Evolutionary conservation across 2,113 vertebrate species (phyloP), one percentile per base, ranked within the genome.

Genomic region (Coreoperca whiteheadi): DNA sequence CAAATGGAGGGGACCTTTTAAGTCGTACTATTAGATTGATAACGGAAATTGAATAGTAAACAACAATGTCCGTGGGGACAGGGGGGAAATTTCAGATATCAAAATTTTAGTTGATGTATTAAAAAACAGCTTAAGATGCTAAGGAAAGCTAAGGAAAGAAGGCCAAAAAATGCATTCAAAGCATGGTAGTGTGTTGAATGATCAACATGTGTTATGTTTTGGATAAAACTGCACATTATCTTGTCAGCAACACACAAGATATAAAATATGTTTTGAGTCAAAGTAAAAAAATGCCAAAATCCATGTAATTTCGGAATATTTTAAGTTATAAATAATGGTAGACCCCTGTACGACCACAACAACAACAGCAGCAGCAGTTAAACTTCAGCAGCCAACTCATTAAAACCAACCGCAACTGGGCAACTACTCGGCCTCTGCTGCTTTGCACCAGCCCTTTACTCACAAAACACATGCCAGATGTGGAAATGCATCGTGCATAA

Each of bases 1-100:
- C 79, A 93, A 91, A 91, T 87, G 85, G 68, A 88, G 74, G 82
- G 81, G 79, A 78, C 53, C 37, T 84, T 87, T 90, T 69, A 77
- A 77, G 16, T 74, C 56, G 81, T 81, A 74, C 32, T 85, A 76
- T 57, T 68, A 73, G 39, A 78, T 63, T 63, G 37, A 34, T 48
- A 10, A 53, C 67, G 54, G 56, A 56, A 69, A 43, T 53, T 32
- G 16, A 46, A 56, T 72, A 21, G 59, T 32, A 30, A 60, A 66
- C 39, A 86, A 63, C 69, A 70, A 63, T 5, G 51, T 68, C 70
- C 30, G 81, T 0, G 34, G 8, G 54, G 64, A 41, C 11, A 1
- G n/a, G 48, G 28, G 21, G 56, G 3, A 0, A 39, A 30, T 3
- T 73, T 34, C 6, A 81, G 21, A 76, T 34, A 73, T 10, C 41